Percentiles rank a stretch among this genome's conserved stretches.
These are phyloP conservation scores for Sceloporus undulatus DNA, from an alignment of 2,113 vertebrate species.

Conservation along the genomic window DNA sequence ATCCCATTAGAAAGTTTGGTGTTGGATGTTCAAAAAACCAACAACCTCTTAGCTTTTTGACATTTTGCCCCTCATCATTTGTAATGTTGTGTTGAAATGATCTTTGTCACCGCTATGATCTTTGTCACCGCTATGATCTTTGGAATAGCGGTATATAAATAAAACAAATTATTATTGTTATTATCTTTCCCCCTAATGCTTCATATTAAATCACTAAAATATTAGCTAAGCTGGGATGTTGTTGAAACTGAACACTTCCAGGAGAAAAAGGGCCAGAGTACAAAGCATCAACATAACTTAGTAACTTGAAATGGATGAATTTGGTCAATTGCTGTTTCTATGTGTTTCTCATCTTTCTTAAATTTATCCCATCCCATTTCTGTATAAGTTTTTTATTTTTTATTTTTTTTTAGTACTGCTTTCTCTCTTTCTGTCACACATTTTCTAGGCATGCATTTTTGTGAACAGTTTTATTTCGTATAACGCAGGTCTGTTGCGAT, in stretches of 20 bases:
- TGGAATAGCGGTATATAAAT: too few relatives aligned
- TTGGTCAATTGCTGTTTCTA: background rate
- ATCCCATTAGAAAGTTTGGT: background rate
- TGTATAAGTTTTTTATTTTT: background rate
- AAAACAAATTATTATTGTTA: too few relatives aligned
- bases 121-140: too few relatives aligned
- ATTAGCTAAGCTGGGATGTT: conserved; percentile 36
- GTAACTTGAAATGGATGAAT: too few relatives aligned
- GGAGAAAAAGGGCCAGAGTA: conserved; percentile 21
- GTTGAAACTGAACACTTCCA: background rate
- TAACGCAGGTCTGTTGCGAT: background rate
- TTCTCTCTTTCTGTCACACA: too few relatives aligned
- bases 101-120: too few relatives aligned
- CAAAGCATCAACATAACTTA: conserved; percentile 36
- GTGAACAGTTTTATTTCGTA: background rate
- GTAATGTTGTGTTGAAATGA: conserved; percentile 14
- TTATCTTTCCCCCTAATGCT: conserved; percentile 8
- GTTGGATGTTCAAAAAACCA: background rate
- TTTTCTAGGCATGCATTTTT: background rate
- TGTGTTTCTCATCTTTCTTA: background rate
- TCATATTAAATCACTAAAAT: conserved; percentile 21
- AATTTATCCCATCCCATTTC: background rate
- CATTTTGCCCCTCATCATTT: conserved; percentile 17
- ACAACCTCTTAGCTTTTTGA: background rate
- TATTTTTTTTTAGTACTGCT: too few relatives aligned